A percentile compares a stretch with the other conserved stretches of the same genome.
Evolutionary conservation across 2,113 vertebrate genomes (phyloP).

Genomic region (Ammodytes marinus): DNA sequence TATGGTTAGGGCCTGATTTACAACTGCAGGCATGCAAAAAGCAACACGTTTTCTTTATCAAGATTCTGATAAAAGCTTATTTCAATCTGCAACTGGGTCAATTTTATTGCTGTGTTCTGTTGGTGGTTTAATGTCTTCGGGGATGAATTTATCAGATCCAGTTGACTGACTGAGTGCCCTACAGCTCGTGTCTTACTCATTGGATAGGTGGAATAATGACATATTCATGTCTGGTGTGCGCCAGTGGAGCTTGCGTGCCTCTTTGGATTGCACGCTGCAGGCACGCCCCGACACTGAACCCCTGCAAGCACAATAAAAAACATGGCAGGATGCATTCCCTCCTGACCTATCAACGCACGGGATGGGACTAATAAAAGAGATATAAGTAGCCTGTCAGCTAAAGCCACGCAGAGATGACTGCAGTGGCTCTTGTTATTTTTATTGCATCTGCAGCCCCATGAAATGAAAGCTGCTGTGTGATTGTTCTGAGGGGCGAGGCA

Average conservation of each 20-base stretch:
- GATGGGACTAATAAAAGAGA: constrained; percentile 68
- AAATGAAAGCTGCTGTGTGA: constrained; percentile 67
- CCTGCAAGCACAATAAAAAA: constrained; percentile 62
- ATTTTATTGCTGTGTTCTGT: constrained; percentile 42
- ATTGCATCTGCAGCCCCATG: constrained; percentile 37
- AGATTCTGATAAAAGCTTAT: constrained; percentile 6
- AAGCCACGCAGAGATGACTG: constrained; percentile 59
- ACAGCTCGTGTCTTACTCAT: constrained; percentile 11
- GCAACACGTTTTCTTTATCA: background rate
- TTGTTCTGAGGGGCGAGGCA: constrained; percentile 31
- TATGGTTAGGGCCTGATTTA: background rate
- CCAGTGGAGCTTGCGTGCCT: background rate
- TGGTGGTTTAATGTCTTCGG: constrained; percentile 30
- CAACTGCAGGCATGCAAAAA: background rate
- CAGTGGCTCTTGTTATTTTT: constrained; percentile 54
- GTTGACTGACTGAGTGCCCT: constrained; percentile 32
- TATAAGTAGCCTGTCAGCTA: constrained; percentile 68
- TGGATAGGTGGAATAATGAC: constrained; percentile 44
- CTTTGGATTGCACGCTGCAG: constrained; percentile 34
- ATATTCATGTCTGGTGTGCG: constrained; percentile 44
- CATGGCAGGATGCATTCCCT: constrained; percentile 47
- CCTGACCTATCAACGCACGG: constrained; percentile 48
- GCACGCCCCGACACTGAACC: background rate
- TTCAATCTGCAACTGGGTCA: constrained; percentile 38
- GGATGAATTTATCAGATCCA: constrained; percentile 53